Evolutionary conservation across 2,113 vertebrate species (phyloP).

Genomic region (Ceyx margarethae): DNA sequence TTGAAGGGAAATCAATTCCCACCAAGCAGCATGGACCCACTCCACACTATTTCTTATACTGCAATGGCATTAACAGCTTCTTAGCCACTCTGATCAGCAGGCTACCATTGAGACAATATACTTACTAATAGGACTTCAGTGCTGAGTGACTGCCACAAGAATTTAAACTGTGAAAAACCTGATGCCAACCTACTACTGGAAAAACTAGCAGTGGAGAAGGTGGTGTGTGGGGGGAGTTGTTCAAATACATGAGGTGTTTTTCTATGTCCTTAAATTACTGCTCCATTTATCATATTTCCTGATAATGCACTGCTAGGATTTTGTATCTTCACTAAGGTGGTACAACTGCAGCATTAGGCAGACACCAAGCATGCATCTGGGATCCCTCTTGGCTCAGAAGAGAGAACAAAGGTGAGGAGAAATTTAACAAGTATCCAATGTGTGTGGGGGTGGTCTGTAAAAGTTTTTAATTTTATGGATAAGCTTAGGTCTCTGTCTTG

Average conservation of each 20-base stretch:
- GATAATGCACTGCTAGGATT: not conserved
- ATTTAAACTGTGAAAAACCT: not conserved
- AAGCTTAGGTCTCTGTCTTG: not conserved
- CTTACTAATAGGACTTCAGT: not conserved
- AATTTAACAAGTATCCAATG: not conserved
- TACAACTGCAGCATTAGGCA: not conserved
- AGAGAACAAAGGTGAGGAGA: not conserved
- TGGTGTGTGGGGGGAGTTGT: no score
- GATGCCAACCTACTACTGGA: not conserved
- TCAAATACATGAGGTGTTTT: not conserved
- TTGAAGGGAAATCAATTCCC: not conserved
- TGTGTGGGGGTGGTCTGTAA: no score
- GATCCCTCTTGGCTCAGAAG: not conserved
- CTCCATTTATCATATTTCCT: not conserved
- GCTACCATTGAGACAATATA: not conserved
- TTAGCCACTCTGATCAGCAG: not conserved
- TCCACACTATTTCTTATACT: not conserved
- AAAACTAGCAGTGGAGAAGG: not conserved
- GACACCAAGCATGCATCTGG: rapidly evolving
- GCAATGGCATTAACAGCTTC: not conserved
- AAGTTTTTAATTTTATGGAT: not conserved
- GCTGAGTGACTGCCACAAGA: not conserved
- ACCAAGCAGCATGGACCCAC: not conserved
- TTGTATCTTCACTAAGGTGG: not conserved
- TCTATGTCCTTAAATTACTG: not conserved